A percentile compares a stretch with the other conserved stretches of the same genome.
phyloP scores from a whole-genome alignment of 2,113 vertebrate genomes.

The Pelecanus crispus region DNA sequence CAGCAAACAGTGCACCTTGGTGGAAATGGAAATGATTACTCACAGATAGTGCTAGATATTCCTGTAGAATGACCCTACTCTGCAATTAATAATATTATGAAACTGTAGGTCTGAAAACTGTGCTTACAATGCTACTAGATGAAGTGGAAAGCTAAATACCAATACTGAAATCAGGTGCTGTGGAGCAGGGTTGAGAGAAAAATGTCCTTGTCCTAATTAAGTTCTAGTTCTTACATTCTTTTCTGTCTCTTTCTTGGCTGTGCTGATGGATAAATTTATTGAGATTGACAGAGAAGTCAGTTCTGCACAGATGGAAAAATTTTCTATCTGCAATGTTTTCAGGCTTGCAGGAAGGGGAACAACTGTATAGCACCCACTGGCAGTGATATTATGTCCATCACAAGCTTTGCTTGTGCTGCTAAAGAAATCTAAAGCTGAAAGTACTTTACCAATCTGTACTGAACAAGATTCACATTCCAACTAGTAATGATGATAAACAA shows the following conservation, averaged over 20 bases:
- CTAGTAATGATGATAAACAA: neutral
- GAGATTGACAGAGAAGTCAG: neutral
- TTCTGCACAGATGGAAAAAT: neutral
- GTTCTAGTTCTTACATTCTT: neutral
- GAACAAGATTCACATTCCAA: neutral
- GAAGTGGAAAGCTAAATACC: neutral
- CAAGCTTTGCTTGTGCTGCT: neutral
- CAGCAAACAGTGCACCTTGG: neutral
- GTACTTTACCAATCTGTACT: neutral
- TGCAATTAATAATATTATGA: neutral
- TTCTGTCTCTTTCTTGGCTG: neutral
- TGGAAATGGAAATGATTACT: neutral
- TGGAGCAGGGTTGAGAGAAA: neutral
- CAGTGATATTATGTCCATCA: neutral
- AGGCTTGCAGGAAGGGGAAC: neutral
- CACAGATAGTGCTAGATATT: neutral
- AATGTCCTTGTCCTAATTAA: neutral
- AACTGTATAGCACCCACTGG: neutral
- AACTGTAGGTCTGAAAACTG: neutral
- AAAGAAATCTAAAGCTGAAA: neutral
- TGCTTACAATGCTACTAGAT: neutral
- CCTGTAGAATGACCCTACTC: neutral
- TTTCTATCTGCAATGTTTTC: neutral
- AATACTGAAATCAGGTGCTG: neutral
- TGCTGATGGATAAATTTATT: neutral